Percentiles rank a stretch among this genome's conserved stretches.
phyloP scores from a whole-genome alignment of 2,888 invertebrate species.

The Entomobrya multifasciata region DNA sequence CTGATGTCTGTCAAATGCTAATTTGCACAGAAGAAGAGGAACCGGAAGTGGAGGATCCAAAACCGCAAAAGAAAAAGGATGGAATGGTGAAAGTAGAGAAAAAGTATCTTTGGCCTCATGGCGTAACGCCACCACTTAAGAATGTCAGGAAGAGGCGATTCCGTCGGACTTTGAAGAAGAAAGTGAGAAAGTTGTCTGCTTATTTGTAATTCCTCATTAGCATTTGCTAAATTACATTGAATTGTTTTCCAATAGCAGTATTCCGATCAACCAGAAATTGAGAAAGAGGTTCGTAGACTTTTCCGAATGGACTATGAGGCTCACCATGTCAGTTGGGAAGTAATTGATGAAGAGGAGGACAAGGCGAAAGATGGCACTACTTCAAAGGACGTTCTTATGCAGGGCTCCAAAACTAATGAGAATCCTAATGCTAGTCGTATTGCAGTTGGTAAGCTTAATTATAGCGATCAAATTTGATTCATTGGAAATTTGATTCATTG shows the following conservation, averaged over 20 bases:
- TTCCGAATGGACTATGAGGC: conserved; percentile 96
- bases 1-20: conserved; percentile 95
- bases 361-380: conserved; percentile 80
- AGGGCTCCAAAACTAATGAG: conserved; percentile 79
- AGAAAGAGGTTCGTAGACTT: conserved; percentile 97
- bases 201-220: not conserved
- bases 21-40: conserved; percentile 95
- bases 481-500: too few species aligned
- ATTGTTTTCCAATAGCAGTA: too few species aligned
- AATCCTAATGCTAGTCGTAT: conserved; percentile 67
- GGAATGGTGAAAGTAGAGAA: conserved; percentile 93
- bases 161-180: conserved; percentile 96
- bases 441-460: conserved; percentile 71
- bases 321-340: conserved; percentile 92
- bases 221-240: not conserved
- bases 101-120: conserved; percentile 96
- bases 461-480: too few species aligned
- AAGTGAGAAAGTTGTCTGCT: conserved; percentile 81
- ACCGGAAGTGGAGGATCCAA: conserved; percentile 89
- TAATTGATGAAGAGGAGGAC: conserved; percentile 92
- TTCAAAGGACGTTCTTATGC: conserved; percentile 77
- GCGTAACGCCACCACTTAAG: conserved; percentile 96
- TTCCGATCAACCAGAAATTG: conserved; percentile 98
- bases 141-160: conserved; percentile 96
- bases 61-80: conserved; percentile 89